Evolutionary conservation across 2,113 vertebrate species (phyloP).

Genomic region (Heterotis niloticus): DNA sequence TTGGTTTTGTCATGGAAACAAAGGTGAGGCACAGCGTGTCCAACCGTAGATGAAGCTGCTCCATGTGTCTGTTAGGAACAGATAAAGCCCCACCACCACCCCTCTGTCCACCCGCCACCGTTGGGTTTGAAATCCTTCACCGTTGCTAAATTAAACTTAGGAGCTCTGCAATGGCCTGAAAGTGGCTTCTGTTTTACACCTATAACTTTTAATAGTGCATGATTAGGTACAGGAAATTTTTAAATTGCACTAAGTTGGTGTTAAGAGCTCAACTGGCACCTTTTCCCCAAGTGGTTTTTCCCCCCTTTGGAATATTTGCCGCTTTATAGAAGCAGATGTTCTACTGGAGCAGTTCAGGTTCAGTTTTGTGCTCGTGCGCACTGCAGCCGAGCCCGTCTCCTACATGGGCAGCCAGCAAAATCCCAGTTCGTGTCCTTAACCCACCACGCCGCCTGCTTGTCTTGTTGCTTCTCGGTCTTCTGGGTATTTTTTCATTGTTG

Average conservation of each 20-base stretch:
- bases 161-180: not conserved
- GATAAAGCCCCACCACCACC: not conserved
- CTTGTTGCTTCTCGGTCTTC: too few relatives aligned
- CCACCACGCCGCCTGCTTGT: too few relatives aligned
- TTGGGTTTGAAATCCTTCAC: not conserved
- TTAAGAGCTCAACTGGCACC: not conserved
- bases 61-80: not conserved
- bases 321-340: too few relatives aligned
- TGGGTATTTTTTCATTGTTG: too few relatives aligned
- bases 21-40: not conserved
- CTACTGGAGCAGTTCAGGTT: too few relatives aligned
- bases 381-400: too few relatives aligned
- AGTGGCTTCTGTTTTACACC: not conserved
- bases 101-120: not conserved
- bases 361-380: too few relatives aligned
- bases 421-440: too few relatives aligned
- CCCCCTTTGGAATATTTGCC: too few relatives aligned
- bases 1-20: conserved; percentile 18
- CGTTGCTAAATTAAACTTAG: not conserved
- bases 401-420: too few relatives aligned
- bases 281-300: too few relatives aligned
- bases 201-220: conserved; percentile 1
- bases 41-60: not conserved
- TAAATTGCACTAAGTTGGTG: not conserved
- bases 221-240: not conserved